These are phyloP conservation scores for Aurelia sp. DNA, from an alignment of 30 jellyfish, hydroid and myxozoan species.

Conservation along the genomic window DNA sequence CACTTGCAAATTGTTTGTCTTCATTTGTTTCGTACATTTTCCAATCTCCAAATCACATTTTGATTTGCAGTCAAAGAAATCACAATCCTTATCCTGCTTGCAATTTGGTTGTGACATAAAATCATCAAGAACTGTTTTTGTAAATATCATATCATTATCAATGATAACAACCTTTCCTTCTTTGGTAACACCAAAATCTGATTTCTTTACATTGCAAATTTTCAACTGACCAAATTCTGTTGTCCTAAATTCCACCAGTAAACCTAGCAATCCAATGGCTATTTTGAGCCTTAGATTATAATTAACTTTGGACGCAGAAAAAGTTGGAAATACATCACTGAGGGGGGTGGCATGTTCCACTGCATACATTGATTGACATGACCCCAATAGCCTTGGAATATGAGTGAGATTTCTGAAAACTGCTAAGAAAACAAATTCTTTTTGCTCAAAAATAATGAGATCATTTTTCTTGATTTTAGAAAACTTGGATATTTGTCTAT, in stretches of 20 bases:
- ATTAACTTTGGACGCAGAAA: slow-evolving; percentile 6
- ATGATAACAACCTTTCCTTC: slow-evolving; percentile 41
- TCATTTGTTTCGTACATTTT: slow-evolving; percentile 51
- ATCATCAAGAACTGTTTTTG: slow-evolving; percentile 37
- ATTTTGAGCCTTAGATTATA: slow-evolving; percentile 62
- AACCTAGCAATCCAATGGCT: slow-evolving; percentile 57
- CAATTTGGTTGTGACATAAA: slow-evolving; percentile 73
- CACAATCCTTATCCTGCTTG: slow-evolving; percentile 65
- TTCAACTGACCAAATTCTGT: slow-evolving; percentile 59
- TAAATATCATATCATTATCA: slow-evolving; percentile 74
- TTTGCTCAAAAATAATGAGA: neutral
- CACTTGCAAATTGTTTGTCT: slow-evolving; percentile 77
- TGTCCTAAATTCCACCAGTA: slow-evolving; percentile 38
- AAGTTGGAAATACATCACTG: slow-evolving; percentile 36
- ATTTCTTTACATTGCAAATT: slow-evolving; percentile 71
- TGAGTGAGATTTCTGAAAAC: slow-evolving; percentile 8
- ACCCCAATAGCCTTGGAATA: slow-evolving; percentile 46
- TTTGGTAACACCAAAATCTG: slow-evolving; percentile 72
- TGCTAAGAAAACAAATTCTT: neutral
- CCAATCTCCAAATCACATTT: slow-evolving; percentile 51
- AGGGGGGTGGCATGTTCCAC: slow-evolving; percentile 56
- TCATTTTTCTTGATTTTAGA: neutral
- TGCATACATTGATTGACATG: slow-evolving; percentile 76
- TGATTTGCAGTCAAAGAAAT: slow-evolving; percentile 74
- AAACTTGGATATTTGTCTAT: too few species aligned